Evolutionary conservation across 1,140 invertebrate genomes (phyloP).

Genomic region (Papilio dardanus): DNA sequence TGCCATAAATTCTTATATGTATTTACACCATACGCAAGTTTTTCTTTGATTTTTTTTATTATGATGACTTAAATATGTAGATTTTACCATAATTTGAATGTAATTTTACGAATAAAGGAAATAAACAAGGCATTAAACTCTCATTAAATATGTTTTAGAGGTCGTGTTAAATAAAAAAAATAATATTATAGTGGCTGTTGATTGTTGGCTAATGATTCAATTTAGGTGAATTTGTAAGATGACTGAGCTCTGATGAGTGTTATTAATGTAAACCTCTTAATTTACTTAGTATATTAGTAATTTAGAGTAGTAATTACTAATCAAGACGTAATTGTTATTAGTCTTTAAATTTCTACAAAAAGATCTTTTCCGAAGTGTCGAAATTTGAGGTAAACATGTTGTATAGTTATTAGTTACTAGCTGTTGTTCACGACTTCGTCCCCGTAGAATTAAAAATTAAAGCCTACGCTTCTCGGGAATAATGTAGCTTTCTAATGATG

Average conservation of each 20-base stretch:
- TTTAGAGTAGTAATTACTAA: no score
- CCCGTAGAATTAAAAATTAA: no score
- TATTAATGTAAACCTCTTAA: neutral
- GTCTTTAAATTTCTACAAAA: no score
- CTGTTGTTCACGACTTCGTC: no score
- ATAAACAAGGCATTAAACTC: constrained; percentile 2
- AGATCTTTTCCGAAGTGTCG: no score
- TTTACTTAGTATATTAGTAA: neutral
- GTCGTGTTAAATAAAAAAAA: neutral
- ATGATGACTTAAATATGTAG: no score
- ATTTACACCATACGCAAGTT: neutral
- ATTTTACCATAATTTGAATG: neutral
- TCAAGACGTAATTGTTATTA: no score
- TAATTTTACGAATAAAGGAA: neutral
- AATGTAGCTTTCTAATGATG: no score
- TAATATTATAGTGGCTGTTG: neutral
- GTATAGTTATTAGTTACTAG: no score
- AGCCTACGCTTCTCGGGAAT: no score
- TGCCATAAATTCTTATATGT: neutral
- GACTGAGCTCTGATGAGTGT: neutral
- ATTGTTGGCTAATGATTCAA: neutral
- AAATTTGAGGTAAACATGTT: no score
- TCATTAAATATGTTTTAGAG: neutral
- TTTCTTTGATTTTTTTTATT: no score
- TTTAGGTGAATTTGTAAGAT: neutral